These are phyloP conservation scores for Blastomussa wellsi DNA, from an alignment of 92 coral and sea anemone genomes.

Conservation along the genomic window DNA sequence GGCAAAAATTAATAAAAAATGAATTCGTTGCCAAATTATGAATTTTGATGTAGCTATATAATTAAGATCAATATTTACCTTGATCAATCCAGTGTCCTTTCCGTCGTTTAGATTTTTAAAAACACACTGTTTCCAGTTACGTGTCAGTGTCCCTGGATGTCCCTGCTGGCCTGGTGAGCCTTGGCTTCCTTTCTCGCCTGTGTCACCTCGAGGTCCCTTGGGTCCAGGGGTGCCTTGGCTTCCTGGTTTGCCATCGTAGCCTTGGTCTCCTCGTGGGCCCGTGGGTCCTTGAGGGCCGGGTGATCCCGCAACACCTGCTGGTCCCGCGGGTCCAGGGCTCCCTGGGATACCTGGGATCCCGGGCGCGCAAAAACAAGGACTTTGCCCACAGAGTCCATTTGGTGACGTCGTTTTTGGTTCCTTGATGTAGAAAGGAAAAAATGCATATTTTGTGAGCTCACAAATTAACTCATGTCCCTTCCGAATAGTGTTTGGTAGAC, in stretches of 20 bases:
- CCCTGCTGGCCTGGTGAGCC: background rate
- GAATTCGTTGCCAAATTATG: too few species aligned
- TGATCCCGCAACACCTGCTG: background rate
- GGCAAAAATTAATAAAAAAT: too few species aligned
- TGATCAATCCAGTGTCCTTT: constrained; percentile 1
- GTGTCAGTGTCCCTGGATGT: background rate
- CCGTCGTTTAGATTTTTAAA: background rate
- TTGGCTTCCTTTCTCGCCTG: background rate
- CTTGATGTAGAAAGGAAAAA: background rate
- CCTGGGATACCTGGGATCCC: constrained; percentile 25
- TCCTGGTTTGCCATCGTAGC: background rate
- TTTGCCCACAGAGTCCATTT: background rate
- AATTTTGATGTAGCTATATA: too few species aligned
- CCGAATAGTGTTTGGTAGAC: background rate
- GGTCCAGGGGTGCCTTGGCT: background rate
- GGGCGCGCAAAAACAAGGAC: background rate
- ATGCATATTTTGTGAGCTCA: background rate
- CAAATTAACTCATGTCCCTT: background rate
- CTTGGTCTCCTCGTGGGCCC: background rate
- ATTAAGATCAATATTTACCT: background rate
- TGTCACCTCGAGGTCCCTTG: background rate
- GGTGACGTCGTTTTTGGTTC: background rate
- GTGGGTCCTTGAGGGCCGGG: constrained; percentile 1
- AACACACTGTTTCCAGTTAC: constrained; percentile 15
- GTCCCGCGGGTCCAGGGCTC: constrained; percentile 16